phyloP scores from a whole-genome alignment of 2,797 vertebrate genomes.

The Morus bassanus region DNA sequence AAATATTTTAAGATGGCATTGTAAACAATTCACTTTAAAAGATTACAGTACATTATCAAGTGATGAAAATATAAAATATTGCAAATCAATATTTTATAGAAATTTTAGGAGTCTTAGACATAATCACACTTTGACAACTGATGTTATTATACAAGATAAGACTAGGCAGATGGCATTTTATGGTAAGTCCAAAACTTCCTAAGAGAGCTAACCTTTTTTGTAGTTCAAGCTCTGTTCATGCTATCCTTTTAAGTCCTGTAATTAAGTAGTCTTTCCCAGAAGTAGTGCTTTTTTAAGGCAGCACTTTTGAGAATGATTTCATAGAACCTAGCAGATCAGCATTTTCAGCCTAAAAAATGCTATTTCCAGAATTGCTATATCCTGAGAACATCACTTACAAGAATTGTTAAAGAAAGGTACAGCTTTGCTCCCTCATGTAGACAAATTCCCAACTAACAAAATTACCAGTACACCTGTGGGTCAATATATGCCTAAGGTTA shows the following conservation, averaged over 20 bases:
- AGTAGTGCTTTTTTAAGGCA: not conserved
- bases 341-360: not conserved
- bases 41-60: not conserved
- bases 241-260: not conserved
- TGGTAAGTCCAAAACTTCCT: not conserved
- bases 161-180: not conserved
- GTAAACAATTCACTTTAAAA: not conserved
- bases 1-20: not conserved
- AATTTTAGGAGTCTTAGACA: not conserved
- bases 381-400: slow-evolving; percentile 11
- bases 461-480: not conserved
- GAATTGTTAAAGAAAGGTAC: not conserved
- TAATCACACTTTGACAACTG: not conserved
- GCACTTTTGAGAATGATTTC: not conserved
- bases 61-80: not conserved
- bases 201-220: not conserved
- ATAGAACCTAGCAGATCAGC: not conserved
- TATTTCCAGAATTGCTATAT: not conserved
- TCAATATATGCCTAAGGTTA: not conserved
- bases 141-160: not conserved
- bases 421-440: not conserved
- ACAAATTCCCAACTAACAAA: not conserved
- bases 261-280: not conserved
- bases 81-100: not conserved
- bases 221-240: not conserved